phyloP scores from a whole-genome alignment of 2,113 vertebrate genomes.

The Cisticola juncidis region DNA sequence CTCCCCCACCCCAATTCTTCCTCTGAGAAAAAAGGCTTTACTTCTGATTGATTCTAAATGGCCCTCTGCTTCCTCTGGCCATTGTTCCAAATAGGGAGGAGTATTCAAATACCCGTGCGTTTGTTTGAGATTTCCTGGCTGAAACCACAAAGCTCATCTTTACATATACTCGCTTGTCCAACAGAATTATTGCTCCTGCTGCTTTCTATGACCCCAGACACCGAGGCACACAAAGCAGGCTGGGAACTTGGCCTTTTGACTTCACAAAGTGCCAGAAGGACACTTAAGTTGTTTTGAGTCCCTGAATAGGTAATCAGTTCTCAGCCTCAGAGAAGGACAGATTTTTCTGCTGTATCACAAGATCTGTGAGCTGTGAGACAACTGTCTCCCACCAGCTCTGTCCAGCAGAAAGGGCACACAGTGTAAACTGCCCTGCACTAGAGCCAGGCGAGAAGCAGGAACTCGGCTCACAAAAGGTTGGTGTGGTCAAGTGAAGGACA shows the following conservation, averaged over 20 bases:
- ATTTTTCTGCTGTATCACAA: background rate
- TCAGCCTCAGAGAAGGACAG: background rate
- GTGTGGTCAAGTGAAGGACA: background rate
- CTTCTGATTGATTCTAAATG: slow-evolving; percentile 44
- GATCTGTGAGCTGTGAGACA: background rate
- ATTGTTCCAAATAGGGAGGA: slow-evolving; percentile 51
- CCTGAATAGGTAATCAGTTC: background rate
- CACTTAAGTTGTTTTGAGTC: background rate
- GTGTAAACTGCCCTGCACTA: background rate
- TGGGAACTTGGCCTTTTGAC: slow-evolving; percentile 15
- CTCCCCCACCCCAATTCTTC: slow-evolving; percentile 31
- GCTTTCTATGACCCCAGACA: background rate
- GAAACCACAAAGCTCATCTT: slow-evolving; percentile 46
- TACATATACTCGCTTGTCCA: background rate
- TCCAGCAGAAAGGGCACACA: background rate
- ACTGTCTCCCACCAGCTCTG: background rate
- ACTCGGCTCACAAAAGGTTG: background rate
- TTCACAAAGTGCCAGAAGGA: background rate
- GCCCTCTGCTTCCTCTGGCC: slow-evolving; percentile 33
- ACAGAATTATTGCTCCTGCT: slow-evolving; percentile 19
- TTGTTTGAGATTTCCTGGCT: slow-evolving; percentile 37
- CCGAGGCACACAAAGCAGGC: background rate
- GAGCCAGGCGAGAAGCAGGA: background rate
- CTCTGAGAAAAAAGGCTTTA: slow-evolving; percentile 32
- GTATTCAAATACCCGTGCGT: slow-evolving; percentile 22